Conservation (phyloP, 2,113 vertebrate species). For the Perca fluviatilis region DNA sequence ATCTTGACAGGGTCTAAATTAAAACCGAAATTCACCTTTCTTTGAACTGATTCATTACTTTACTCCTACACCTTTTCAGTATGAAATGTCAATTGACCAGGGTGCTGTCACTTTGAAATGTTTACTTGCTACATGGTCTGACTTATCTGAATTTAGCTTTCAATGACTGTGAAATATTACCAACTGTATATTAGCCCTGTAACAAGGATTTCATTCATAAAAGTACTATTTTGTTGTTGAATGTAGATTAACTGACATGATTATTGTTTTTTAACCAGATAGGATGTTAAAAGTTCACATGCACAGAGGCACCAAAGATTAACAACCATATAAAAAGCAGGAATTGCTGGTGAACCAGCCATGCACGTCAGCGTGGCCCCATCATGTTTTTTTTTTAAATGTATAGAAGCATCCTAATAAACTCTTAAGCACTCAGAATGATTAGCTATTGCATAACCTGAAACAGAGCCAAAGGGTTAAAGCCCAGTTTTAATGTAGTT, state of each 20-base stretch:
- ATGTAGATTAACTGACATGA: constrained; percentile 6
- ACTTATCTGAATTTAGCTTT: constrained; percentile 8
- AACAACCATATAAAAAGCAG: constrained; percentile 4
- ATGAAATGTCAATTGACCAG: constrained; percentile 13
- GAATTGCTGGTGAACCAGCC: constrained; percentile 19
- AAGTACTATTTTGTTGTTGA: background rate
- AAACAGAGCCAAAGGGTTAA: constrained; percentile 76
- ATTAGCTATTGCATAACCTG: constrained; percentile 83
- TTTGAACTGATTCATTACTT: constrained; percentile 21
- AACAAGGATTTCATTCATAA: constrained; percentile 5
- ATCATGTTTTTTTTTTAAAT: constrained; percentile 58
- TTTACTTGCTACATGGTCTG: background rate
- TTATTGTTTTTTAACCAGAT: constrained; percentile 1
- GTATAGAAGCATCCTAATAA: constrained; percentile 65
- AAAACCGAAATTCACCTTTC: constrained; percentile 40
- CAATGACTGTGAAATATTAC: background rate
- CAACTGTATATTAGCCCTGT: background rate
- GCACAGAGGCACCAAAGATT: background rate
- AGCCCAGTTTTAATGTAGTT: constrained; percentile 81
- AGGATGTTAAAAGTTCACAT: constrained; percentile 6
- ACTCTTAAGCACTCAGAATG: constrained; percentile 80
- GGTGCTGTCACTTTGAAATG: constrained; percentile 1
- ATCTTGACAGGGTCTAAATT: constrained; percentile 48
- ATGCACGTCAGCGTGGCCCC: constrained; percentile 15
- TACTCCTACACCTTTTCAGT: constrained; percentile 10